Base-by-base conservation (phyloP, 1,140 invertebrate species). In the Papilio polytes region DNA sequence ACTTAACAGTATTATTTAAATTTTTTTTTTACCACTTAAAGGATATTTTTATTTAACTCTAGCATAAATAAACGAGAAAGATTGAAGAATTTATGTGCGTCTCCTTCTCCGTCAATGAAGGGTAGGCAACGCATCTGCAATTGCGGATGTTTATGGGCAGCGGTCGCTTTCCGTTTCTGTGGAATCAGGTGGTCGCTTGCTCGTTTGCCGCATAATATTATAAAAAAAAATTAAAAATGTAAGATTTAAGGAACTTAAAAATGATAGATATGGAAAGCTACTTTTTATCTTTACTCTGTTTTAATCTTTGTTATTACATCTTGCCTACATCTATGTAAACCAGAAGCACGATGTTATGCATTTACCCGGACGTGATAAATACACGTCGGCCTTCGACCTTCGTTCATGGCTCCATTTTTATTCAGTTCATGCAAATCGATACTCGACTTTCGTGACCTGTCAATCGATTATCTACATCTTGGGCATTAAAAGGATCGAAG, bases 361-460 rank as follows among this genome's bases (percentile, higher is more conserved):
- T 63, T 72, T 84, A 89, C 77, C 85, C 85, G 88, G 88, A 89
- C 88, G 79, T 77, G 83, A 80, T 80, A 70, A 77, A 81, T 80
- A 86, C 82, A 84, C 53, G 82, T 84, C 86, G 87, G 86, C 87
- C 88, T 90, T 85, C 80, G 84, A 78, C 72, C 83, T 85, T 85
- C 84, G 78, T 83, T 84, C 80, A 81, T 74, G 77, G 82, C 84
- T 86, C 81, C 77, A 80, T 84, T 87, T 84, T 85, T 85, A 84
- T 84, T 84, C 77, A 74, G 82, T 85, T 85, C 81, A 88, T 88
- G 87, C 82, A 88, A 88, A 87, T 88, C 77, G 80, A 73, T 83
- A 80, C 46, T 51, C 78, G 82, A 81, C 81, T 84, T 82, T 87
- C 88, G 87, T 90, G 87, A 88, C 87, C 85, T 84, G 85, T 82